phyloP scores from a whole-genome alignment of 2,888 invertebrate genomes.

The Magallana nippona region DNA sequence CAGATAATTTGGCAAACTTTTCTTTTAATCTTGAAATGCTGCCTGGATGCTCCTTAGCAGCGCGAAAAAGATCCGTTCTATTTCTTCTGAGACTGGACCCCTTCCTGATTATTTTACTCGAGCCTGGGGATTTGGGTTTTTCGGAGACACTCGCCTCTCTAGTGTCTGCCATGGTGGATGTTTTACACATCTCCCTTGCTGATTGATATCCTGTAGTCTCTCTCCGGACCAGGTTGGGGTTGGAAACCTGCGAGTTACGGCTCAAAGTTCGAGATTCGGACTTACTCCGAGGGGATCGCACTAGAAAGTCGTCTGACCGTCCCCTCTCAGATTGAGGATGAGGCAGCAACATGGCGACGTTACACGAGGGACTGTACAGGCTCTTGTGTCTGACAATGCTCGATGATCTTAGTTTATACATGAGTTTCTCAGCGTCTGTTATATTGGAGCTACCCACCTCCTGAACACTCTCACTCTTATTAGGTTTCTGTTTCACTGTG shows the following conservation, averaged over 20 bases:
- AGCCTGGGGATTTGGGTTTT: neutral
- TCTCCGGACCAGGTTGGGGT: neutral
- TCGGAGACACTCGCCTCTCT: neutral
- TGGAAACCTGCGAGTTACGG: neutral
- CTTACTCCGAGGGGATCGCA: neutral
- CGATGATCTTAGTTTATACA: slow-evolving; percentile 44
- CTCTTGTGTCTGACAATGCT: slow-evolving; percentile 42
- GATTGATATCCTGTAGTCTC: neutral
- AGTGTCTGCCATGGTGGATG: neutral
- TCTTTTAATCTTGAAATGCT: neutral
- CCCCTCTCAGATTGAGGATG: neutral
- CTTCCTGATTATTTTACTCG: neutral
- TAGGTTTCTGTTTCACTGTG: no score
- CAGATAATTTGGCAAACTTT: slow-evolving; percentile 25
- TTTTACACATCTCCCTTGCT: neutral
- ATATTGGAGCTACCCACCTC: slow-evolving; percentile 40
- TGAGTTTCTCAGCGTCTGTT: slow-evolving; percentile 50
- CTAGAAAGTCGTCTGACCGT: neutral
- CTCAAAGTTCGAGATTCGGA: neutral
- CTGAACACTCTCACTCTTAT: no score
- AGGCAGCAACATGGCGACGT: neutral
- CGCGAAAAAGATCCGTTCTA: neutral
- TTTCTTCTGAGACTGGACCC: neutral
- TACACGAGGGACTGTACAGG: slow-evolving; percentile 10
- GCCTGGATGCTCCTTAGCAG: slow-evolving; percentile 14